Percentiles rank a stretch among this genome's conserved stretches.
phyloP scores from a whole-genome alignment of 1,140 invertebrate genomes.

The Polyergus mexicanus region DNA sequence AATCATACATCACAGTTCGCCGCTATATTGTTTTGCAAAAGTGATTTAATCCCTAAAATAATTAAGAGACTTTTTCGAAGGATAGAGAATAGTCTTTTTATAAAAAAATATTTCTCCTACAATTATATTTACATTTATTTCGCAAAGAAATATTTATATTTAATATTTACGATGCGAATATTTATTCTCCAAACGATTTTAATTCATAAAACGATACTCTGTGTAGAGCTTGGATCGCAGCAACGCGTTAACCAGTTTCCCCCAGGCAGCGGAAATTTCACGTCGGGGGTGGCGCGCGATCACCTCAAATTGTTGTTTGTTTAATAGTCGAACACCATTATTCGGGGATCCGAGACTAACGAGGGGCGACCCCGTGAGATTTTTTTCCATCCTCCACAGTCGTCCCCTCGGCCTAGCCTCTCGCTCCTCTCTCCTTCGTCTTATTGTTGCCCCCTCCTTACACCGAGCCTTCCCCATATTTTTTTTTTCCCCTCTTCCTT shows the following conservation, averaged over 20 bases:
- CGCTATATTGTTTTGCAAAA: neutral
- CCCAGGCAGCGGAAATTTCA: constrained; percentile 19
- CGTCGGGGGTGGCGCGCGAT: constrained; percentile 20
- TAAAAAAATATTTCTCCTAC: neutral
- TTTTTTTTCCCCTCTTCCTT: constrained; percentile 50
- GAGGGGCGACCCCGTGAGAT: constrained; percentile 72
- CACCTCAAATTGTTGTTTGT: constrained; percentile 75
- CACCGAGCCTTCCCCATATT: constrained; percentile 4
- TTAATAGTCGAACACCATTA: constrained; percentile 74
- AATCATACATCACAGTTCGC: neutral
- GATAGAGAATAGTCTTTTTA: neutral
- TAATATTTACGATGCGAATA: too few species aligned
- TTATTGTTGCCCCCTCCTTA: constrained; percentile 22
- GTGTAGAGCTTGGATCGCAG: neutral
- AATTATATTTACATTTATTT: neutral
- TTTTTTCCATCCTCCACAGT: constrained; percentile 51
- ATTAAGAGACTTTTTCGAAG: neutral
- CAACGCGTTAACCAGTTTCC: constrained; percentile 16
- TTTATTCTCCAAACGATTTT: neutral
- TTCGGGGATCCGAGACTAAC: constrained; percentile 73
- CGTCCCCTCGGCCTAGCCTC: constrained; percentile 12
- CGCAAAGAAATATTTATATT: neutral
- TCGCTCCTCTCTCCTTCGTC: constrained; percentile 32
- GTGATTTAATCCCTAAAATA: neutral
- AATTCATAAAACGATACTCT: neutral